phyloP scores from a whole-genome alignment of 2,797 vertebrate genomes.

The Tokudaia tokunoshimensis region DNA sequence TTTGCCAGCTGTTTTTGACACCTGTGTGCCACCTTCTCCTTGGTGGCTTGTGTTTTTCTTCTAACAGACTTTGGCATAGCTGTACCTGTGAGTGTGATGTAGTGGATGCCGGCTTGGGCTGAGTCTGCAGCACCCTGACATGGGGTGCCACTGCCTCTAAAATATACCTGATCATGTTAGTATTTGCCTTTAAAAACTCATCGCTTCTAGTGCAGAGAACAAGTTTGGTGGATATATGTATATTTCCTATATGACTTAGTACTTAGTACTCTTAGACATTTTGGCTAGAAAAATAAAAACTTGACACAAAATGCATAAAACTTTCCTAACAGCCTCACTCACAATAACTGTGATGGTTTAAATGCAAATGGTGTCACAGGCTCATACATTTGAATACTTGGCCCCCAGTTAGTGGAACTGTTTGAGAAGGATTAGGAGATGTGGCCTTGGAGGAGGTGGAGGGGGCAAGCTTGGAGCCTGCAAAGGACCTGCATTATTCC shows the following conservation, averaged over 20 bases:
- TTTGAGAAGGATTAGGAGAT: neutral
- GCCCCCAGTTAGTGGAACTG: neutral
- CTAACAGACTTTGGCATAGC: rapidly evolving
- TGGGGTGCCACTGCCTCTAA: rapidly evolving
- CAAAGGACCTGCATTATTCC: too few relatives aligned
- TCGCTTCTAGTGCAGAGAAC: neutral
- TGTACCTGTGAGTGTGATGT: too few relatives aligned
- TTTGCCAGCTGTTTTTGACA: rapidly evolving
- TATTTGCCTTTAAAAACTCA: neutral
- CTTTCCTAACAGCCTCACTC: neutral
- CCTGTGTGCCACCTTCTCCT: rapidly evolving
- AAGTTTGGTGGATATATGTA: neutral
- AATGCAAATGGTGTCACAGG: neutral
- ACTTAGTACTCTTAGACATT: neutral
- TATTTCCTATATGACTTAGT: neutral
- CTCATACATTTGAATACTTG: neutral
- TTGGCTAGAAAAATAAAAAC: neutral
- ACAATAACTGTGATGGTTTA: neutral
- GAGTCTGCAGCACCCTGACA: rapidly evolving
- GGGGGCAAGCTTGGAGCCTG: neutral
- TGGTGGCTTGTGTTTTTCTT: rapidly evolving
- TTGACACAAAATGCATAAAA: neutral
- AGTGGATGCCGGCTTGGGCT: rapidly evolving
- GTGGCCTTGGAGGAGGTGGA: neutral
- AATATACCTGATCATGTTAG: rapidly evolving